These are phyloP conservation scores for Nesoenas mayeri DNA, from an alignment of 2,113 vertebrate genomes.

Conservation along the genomic window DNA sequence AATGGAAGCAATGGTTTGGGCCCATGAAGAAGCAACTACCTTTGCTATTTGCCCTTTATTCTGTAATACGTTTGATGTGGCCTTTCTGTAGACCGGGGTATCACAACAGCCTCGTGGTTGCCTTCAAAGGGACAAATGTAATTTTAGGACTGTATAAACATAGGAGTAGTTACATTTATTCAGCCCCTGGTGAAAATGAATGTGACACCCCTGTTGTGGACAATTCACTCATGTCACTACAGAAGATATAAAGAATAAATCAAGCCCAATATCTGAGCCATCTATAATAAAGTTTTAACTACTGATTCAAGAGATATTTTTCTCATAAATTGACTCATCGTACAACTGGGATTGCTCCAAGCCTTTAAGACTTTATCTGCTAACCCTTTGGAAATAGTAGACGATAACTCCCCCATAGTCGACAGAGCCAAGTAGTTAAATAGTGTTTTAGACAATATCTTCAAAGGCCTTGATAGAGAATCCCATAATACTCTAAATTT, in stretches of 20 bases:
- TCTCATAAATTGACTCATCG: constrained; percentile 8
- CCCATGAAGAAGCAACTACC: neutral
- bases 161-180: no score
- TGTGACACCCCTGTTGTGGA: neutral
- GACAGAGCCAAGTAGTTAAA: constrained; percentile 24
- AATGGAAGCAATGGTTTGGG: neutral
- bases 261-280: constrained; percentile 27
- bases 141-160: no score
- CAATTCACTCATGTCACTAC: constrained; percentile 26
- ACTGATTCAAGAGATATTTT: constrained; percentile 47
- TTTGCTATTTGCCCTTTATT: neutral
- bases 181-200: no score
- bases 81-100: neutral
- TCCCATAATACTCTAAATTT: constrained; percentile 18
- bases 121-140: no score
- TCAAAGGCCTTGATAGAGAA: neutral
- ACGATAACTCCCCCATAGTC: neutral
- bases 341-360: constrained; percentile 28
- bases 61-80: neutral
- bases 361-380: constrained; percentile 36
- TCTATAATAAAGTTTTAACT: constrained; percentile 47
- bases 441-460: neutral
- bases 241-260: constrained; percentile 48
- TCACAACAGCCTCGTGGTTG: no score
- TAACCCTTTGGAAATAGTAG: constrained; percentile 8